Percentiles rank a stretch among this genome's conserved stretches.
These are phyloP conservation scores for Mizuhopecten yessoensis DNA, from an alignment of 1,140 invertebrate genomes.

Conservation along the genomic window DNA sequence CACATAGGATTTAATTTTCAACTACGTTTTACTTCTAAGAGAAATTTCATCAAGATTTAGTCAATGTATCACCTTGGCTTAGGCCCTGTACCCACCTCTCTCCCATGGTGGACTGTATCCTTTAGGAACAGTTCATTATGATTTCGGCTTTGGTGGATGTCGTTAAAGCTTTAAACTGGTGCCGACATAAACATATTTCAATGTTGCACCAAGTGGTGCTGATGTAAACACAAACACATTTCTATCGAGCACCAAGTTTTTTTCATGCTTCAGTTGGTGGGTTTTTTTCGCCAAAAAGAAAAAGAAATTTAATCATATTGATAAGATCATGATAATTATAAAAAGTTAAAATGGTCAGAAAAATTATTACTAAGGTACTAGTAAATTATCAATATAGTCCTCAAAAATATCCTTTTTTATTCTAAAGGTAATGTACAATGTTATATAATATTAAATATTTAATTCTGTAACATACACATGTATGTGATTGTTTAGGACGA, in stretches of 20 bases:
- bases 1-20: not conserved
- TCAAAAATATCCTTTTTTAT: too few relatives aligned
- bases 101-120: not conserved
- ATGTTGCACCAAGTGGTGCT: not conserved
- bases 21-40: not conserved
- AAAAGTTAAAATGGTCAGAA: too few relatives aligned
- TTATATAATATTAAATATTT: too few relatives aligned
- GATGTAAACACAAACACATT: not conserved
- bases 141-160: not conserved
- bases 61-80: constrained; percentile 16
- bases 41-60: not conserved
- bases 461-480: too few relatives aligned
- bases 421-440: too few relatives aligned
- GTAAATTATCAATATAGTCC: too few relatives aligned
- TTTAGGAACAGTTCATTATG: not conserved
- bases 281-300: too few relatives aligned
- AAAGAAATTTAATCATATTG: not conserved
- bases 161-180: not conserved
- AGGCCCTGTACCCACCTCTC: not conserved
- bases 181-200: not conserved
- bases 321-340: not conserved
- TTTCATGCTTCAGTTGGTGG: too few relatives aligned
- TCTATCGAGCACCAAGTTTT: not conserved
- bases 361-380: too few relatives aligned
- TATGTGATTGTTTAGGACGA: too few relatives aligned